A percentile compares a stretch with the other conserved stretches of the same genome.
Conservation (phyloP, 2,888 invertebrate genomes). For the Caenorhabditis uteleia region DNA sequence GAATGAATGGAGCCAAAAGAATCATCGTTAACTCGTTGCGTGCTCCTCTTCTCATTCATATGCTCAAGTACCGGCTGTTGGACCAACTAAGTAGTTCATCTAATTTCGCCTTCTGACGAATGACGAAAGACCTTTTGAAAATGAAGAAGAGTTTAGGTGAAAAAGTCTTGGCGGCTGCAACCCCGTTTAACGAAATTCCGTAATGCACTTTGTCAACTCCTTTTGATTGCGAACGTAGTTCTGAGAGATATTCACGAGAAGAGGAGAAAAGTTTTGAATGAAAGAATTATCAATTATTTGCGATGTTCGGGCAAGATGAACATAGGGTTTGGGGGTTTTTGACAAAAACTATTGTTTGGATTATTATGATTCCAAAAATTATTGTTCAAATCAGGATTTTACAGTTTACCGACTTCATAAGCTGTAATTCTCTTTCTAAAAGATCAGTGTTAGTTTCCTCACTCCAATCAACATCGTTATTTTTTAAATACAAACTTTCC, state of each 20-base stretch:
- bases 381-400: not conserved
- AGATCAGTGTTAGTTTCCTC: too few species aligned
- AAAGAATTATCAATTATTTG: not conserved
- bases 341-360: too few species aligned
- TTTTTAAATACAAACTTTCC: too few species aligned
- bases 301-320: not conserved
- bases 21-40: slow-evolving; percentile 36
- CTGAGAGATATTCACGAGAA: not conserved
- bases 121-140: too few species aligned
- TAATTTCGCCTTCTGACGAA: slow-evolving; percentile 33
- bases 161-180: too few species aligned
- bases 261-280: not conserved
- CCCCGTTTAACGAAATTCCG: slow-evolving; percentile 15
- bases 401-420: not conserved
- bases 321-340: not conserved
- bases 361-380: too few species aligned
- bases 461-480: too few species aligned
- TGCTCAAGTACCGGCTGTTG: slow-evolving; percentile 12
- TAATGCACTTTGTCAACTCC: slow-evolving; percentile 31
- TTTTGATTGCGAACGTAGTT: not conserved
- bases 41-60: slow-evolving; percentile 20
- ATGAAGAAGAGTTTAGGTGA: slow-evolving; percentile 7
- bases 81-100: slow-evolving; percentile 39
- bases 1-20: slow-evolving; percentile 17
- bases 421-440: too few species aligned